Evolutionary conservation across 2,888 invertebrate genomes (phyloP).

Genomic region (Callyntrura guangdongensis): DNA sequence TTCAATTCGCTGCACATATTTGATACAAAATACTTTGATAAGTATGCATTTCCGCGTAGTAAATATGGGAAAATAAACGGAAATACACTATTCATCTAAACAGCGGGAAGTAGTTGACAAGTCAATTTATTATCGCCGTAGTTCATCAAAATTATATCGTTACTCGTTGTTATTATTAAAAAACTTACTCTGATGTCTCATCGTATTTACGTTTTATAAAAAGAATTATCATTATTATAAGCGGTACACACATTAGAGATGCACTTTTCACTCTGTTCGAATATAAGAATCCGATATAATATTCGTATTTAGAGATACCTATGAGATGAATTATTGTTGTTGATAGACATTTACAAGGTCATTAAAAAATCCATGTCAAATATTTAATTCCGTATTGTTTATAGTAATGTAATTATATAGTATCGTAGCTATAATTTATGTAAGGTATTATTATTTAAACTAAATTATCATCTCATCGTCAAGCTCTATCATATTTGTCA

Average conservation of each 20-base stretch:
- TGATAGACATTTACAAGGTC: conserved; percentile 58
- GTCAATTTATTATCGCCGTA: conserved; percentile 30
- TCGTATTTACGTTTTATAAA: not conserved
- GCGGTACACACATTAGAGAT: not conserved
- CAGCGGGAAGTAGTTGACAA: conserved; percentile 85
- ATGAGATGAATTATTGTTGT: conserved; percentile 9
- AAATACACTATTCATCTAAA: conserved; percentile 88
- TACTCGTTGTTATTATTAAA: not conserved
- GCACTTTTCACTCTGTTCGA: conserved; percentile 1
- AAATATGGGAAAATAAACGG: too few relatives aligned
- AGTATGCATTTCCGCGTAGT: conserved; percentile 87
- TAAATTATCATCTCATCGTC: conserved; percentile 43
- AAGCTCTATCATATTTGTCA: conserved; percentile 17
- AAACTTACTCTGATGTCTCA: not conserved
- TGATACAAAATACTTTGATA: too few relatives aligned
- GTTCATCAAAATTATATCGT: conserved; percentile 13
- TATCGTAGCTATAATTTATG: not conserved
- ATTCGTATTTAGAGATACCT: not conserved
- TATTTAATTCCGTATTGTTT: conserved; percentile 19
- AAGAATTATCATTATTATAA: not conserved
- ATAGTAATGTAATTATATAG: not conserved
- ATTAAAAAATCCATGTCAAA: conserved; percentile 52
- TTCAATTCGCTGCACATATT: too few relatives aligned
- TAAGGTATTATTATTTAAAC: conserved; percentile 41
- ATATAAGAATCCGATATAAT: not conserved